phyloP scores from a whole-genome alignment of 2,888 invertebrate genomes.

The Sinopyrophorus schimmeli region DNA sequence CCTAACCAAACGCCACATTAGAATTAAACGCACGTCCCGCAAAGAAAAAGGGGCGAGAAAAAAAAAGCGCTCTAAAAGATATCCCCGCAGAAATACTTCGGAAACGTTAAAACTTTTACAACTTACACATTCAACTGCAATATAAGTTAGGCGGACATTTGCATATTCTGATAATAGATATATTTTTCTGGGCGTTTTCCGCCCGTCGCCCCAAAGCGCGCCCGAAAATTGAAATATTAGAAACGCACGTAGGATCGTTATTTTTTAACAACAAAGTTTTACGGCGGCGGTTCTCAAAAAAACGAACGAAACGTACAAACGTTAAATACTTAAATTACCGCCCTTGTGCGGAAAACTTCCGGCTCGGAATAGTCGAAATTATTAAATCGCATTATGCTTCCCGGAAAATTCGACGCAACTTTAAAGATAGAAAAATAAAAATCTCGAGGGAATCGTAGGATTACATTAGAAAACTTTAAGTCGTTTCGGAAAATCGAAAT shows the following conservation, averaged over 20 bases:
- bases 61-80: constrained; percentile 11
- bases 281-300: too few species aligned
- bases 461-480: too few species aligned
- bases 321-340: too few species aligned
- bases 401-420: not conserved
- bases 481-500: not conserved
- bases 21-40: constrained; percentile 40
- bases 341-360: not conserved
- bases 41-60: constrained; percentile 28
- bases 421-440: not conserved
- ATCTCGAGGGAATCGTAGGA: too few species aligned
- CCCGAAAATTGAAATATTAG: constrained; percentile 15
- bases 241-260: not conserved
- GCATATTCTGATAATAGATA: constrained; percentile 34
- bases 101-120: constrained; percentile 22
- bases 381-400: not conserved
- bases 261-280: constrained; percentile 3
- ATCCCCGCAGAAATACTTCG: constrained; percentile 16
- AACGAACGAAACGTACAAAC: too few species aligned
- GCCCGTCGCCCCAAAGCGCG: constrained; percentile 20
- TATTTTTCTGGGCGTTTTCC: constrained; percentile 21
- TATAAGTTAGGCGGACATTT: constrained; percentile 39
- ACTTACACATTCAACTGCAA: constrained; percentile 38
- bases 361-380: not conserved
- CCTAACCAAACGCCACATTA: too few species aligned